Conservation (phyloP, 2,797 vertebrate genomes). For the Xyrichtys novacula region DNA sequence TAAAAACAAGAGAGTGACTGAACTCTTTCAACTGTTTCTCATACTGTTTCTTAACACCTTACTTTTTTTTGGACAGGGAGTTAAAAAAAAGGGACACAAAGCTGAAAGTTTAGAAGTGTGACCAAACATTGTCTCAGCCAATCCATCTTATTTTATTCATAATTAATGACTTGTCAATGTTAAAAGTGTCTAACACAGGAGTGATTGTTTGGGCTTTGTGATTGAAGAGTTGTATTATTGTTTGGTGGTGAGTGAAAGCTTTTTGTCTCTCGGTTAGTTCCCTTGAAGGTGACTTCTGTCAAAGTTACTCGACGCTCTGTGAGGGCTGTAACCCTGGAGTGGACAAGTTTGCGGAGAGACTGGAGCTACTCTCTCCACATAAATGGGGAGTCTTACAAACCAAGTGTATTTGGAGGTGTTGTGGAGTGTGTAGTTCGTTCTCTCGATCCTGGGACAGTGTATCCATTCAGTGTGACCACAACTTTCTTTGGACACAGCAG, state of each 20-base stretch:
- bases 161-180: too few species aligned
- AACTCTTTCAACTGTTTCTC: too few species aligned
- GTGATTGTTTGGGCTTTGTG: not conserved
- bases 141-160: too few species aligned
- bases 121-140: too few species aligned
- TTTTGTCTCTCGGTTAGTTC: slow-evolving; percentile 57
- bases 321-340: slow-evolving; percentile 27
- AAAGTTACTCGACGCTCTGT: not conserved
- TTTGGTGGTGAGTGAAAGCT: not conserved
- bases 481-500: slow-evolving; percentile 38
- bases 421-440: accelerated
- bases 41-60: too few species aligned
- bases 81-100: too few species aligned
- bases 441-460: slow-evolving; percentile 62
- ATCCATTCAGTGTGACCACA: slow-evolving; percentile 58
- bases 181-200: not conserved
- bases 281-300: slow-evolving; percentile 22
- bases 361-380: slow-evolving; percentile 35
- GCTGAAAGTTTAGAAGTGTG: too few species aligned
- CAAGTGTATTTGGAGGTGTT: too few species aligned
- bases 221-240: not conserved
- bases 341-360: slow-evolving; percentile 21
- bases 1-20: too few species aligned
- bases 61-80: too few species aligned
- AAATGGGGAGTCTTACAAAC: accelerated